Percentiles rank a stretch among this genome's conserved stretches.
Conservation (phyloP, 2,113 vertebrate species). For the Haemorhous mexicanus region DNA sequence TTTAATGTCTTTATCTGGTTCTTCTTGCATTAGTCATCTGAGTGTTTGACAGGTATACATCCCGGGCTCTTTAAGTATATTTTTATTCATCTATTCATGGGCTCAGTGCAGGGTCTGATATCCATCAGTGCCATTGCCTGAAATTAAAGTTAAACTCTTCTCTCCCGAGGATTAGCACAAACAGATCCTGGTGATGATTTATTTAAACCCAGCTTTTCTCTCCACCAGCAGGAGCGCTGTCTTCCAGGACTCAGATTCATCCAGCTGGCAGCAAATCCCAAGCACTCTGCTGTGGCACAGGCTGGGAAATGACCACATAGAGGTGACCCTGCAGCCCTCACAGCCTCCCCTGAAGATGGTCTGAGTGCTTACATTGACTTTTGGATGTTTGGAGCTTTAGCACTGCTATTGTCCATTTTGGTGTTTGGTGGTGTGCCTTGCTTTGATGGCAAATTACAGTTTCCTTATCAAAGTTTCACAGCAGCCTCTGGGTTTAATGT, state of each 20-base stretch:
- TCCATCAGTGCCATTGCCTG: neutral
- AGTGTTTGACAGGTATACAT: neutral
- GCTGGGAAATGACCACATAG: neutral
- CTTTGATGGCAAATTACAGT: neutral
- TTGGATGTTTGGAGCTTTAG: neutral
- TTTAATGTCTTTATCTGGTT: neutral
- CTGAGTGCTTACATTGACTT: neutral
- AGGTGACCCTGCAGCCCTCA: neutral
- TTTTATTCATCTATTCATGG: neutral
- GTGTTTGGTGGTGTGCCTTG: neutral
- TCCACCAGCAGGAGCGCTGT: neutral
- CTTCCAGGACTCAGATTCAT: neutral
- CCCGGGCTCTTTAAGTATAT: neutral
- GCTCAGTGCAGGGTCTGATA: neutral
- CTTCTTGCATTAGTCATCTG: neutral
- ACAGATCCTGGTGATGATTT: neutral
- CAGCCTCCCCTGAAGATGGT: too few species aligned
- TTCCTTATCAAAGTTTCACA: neutral
- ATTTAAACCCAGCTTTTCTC: neutral
- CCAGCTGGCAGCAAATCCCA: neutral
- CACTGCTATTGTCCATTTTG: neutral
- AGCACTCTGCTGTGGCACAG: neutral
- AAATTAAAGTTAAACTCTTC: neutral
- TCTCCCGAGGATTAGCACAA: neutral
- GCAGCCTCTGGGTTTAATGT: neutral